phyloP scores from a whole-genome alignment of 2,888 invertebrate species.

The Leptopilina syphax region DNA sequence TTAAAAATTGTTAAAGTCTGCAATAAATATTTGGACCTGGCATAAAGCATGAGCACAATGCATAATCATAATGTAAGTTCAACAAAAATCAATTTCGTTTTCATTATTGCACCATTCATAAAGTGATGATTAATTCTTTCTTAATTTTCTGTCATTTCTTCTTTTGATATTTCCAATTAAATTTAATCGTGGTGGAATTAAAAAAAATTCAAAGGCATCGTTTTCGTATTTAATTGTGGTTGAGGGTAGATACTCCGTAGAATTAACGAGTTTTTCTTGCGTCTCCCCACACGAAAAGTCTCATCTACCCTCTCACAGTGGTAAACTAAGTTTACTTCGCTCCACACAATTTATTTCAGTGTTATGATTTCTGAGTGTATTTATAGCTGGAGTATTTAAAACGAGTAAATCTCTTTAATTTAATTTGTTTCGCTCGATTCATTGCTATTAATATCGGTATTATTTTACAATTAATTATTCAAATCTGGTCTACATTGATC shows the following conservation, averaged over 20 bases:
- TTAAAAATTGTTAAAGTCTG: no score
- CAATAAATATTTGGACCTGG: no score
- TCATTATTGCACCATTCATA: no score
- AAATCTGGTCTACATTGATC: background rate
- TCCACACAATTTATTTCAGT: conserved; percentile 12
- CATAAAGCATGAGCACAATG: no score
- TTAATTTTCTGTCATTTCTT: background rate
- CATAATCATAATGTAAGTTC: no score
- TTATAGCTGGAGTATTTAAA: conserved; percentile 11
- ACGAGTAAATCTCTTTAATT: background rate
- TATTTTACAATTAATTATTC: background rate
- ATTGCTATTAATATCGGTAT: background rate
- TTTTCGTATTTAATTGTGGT: conserved; percentile 4
- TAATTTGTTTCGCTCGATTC: background rate
- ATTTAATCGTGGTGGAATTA: background rate
- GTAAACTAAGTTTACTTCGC: conserved; percentile 20
- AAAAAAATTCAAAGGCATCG: background rate
- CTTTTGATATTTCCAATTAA: background rate
- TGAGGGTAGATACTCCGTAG: background rate
- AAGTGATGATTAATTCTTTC: no score
- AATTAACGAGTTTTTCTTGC: conserved; percentile 34
- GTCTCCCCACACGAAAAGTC: conserved; percentile 21
- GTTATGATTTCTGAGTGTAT: conserved; percentile 17
- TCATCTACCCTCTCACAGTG: conserved; percentile 3
- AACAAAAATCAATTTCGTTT: no score